Base-by-base conservation (phyloP, 2,797 vertebrate species). In the Amblyraja radiata region DNA sequence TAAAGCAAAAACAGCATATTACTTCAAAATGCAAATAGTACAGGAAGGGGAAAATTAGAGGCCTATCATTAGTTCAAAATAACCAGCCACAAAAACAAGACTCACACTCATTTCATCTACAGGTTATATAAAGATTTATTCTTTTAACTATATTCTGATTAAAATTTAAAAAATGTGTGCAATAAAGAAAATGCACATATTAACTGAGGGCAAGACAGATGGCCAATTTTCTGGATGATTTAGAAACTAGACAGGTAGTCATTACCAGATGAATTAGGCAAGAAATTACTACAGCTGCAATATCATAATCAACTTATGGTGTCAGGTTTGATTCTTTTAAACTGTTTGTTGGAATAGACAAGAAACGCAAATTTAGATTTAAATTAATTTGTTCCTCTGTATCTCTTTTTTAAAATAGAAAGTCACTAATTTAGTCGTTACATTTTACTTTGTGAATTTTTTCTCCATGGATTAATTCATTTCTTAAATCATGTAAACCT, bases 171-270 rank as follows among this genome's bases (percentile, higher is more conserved):
- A 88, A 88, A 28, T 14, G 36, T 25, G n/a, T 32, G 84, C 84
- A 88, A 32, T 65, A 32, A 88, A 9, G 5, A 54, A 68, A 92
- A 28, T 54, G 21, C 6, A 68, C 36, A 28, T 10, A 25, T 76
- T 46, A 74, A 74, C 28, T 74, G 71, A 36, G 71, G 76, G n/a
- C 54, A 46, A 92, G 90, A 92, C 25, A 76, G 71, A 76, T 92
- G 21, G 39, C 73, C 71, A 92, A 92, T 76, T 73, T 54, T 76
- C 68, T 74, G 46, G 90, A 39, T 71, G 65, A 92, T 92, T 74
- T 92, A n/a, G 68, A 92, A 92, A 92, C 23, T 74, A 73, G 68
- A 74, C 68, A 91, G 90, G 36, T 91, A 91, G 36, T 73, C 68
- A 74, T 73, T 91, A 46, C 68, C 39, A 92, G 71, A 76, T 32